phyloP scores from a whole-genome alignment of 2,113 vertebrate species.

The Bubo scandiacus region DNA sequence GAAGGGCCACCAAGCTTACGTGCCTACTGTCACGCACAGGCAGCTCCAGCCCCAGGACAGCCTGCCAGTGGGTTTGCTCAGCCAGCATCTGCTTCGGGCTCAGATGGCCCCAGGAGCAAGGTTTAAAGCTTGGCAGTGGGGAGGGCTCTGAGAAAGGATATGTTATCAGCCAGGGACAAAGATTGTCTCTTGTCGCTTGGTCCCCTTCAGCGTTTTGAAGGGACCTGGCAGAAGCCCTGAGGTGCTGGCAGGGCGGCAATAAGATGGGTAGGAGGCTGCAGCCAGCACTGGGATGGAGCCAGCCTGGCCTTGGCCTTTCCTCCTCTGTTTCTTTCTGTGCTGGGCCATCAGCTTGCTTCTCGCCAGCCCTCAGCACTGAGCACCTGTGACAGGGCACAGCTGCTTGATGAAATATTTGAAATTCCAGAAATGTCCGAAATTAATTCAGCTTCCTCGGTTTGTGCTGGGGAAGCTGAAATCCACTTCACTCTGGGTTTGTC shows the following conservation, averaged over 20 bases:
- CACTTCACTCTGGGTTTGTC: neutral
- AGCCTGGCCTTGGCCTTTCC: neutral
- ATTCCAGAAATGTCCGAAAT: slow-evolving; percentile 24
- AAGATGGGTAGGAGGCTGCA: neutral
- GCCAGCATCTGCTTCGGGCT: neutral
- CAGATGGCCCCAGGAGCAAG: neutral
- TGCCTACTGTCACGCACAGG: neutral
- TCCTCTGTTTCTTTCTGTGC: neutral
- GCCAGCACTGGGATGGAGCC: fast-evolving
- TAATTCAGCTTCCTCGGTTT: neutral
- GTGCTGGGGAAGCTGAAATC: neutral
- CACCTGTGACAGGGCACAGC: neutral
- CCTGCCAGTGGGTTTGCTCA: neutral
- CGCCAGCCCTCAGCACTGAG: neutral
- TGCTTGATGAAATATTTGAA: neutral
- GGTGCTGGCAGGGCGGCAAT: neutral
- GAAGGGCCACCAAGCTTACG: neutral
- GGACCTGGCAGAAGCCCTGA: neutral
- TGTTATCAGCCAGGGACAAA: neutral
- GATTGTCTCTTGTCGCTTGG: neutral
- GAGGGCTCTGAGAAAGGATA: neutral
- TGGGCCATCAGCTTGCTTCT: neutral
- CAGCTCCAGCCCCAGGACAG: neutral
- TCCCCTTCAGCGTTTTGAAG: neutral
- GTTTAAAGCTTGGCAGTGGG: neutral